phyloP scores from a whole-genome alignment of 2,797 vertebrate genomes.

The Tympanoctomys barrerae region DNA sequence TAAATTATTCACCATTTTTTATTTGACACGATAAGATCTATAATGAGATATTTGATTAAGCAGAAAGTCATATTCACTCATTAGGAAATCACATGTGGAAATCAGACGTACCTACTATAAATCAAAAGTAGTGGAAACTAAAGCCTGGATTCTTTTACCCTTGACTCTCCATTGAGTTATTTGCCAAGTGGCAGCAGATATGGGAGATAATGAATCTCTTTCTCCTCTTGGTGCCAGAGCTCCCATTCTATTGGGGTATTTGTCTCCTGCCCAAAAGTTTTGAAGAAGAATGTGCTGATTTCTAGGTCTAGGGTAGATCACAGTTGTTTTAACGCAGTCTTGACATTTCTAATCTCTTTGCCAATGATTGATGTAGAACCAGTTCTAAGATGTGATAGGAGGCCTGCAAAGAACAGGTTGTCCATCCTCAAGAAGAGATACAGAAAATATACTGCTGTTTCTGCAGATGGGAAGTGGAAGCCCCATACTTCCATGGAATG shows the following conservation, averaged over 20 bases:
- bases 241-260: not conserved
- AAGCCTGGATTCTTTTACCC: not conserved
- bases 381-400: not conserved
- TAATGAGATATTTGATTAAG: constrained; percentile 17
- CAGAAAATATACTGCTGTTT: not conserved
- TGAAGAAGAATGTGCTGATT: not conserved
- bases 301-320: not conserved
- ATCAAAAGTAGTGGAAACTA: not conserved
- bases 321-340: not conserved
- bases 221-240: not conserved
- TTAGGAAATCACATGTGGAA: not conserved
- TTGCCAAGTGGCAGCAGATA: not conserved
- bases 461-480: not conserved
- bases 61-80: constrained; percentile 39
- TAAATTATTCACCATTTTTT: not conserved
- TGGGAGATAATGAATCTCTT: not conserved
- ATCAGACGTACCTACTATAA: not conserved
- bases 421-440: not conserved
- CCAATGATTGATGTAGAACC: not conserved
- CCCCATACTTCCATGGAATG: not conserved
- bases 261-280: not conserved
- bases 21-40: not conserved
- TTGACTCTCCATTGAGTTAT: not conserved
- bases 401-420: not conserved
- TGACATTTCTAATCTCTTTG: not conserved